A percentile compares a stretch with the other conserved stretches of the same genome.
These are phyloP conservation scores for Acronicta leporina DNA, from an alignment of 2,888 invertebrate species.

Conservation along the genomic window DNA sequence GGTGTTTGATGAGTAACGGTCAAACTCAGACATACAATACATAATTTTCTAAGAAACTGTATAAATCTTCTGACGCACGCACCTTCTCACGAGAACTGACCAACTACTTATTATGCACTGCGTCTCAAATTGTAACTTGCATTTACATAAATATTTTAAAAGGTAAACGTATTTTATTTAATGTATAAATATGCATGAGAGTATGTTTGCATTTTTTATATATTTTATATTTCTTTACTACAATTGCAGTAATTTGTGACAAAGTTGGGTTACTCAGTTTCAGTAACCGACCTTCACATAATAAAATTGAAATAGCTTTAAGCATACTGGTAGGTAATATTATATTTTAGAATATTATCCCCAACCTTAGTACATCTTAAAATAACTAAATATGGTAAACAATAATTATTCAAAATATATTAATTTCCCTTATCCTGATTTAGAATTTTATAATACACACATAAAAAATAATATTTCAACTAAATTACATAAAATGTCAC, in stretches of 20 bases:
- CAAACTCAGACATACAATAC: slow-evolving; percentile 26
- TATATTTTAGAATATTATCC: no score
- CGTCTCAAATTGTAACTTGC: slow-evolving; percentile 26
- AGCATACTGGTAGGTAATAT: no score
- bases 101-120: slow-evolving; percentile 55
- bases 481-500: no score
- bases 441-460: no score
- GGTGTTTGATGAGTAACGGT: slow-evolving; percentile 44
- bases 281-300: no score
- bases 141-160: slow-evolving; percentile 47
- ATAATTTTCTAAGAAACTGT: slow-evolving; percentile 27
- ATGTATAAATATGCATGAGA: slow-evolving; percentile 34
- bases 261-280: neutral
- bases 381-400: no score
- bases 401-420: no score
- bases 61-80: slow-evolving; percentile 27
- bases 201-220: neutral
- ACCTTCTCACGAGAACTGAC: slow-evolving; percentile 53
- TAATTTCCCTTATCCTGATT: no score
- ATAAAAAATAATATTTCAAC: no score
- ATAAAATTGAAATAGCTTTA: no score
- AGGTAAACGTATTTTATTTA: slow-evolving; percentile 20
- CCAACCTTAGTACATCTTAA: no score
- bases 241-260: neutral
- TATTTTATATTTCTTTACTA: neutral